A percentile compares a stretch with the other conserved stretches of the same genome.
These are phyloP conservation scores for Drosophila kurseongensis DNA, from an alignment of 1,140 invertebrate genomes.

Conservation along the genomic window DNA sequence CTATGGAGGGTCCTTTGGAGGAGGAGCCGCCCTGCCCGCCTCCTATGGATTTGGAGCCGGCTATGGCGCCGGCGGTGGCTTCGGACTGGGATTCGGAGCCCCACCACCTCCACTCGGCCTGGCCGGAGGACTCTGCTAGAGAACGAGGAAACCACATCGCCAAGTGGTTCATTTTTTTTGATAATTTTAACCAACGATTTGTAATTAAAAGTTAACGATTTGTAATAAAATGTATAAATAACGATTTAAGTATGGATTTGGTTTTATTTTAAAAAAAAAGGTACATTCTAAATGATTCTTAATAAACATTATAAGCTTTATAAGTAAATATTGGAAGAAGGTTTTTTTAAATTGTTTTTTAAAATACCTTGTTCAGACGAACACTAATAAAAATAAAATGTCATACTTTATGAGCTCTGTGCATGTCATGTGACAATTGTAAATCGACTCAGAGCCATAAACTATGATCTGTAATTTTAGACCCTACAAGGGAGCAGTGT, in stretches of 20 bases:
- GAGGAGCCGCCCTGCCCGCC: slow-evolving; percentile 30
- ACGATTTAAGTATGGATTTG: neutral
- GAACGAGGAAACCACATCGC: neutral
- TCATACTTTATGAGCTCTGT: no score
- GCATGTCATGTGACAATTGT: no score
- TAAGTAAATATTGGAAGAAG: no score
- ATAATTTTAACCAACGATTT: slow-evolving; percentile 32
- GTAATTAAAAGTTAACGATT: slow-evolving; percentile 26
- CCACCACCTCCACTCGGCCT: slow-evolving; percentile 44
- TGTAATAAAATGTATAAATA: slow-evolving; percentile 33
- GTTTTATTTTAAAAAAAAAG: neutral
- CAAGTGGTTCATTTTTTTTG: slow-evolving; percentile 22
- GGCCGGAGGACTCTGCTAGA: slow-evolving; percentile 42
- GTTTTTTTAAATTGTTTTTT: no score
- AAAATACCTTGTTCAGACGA: no score
- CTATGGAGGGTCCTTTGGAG: slow-evolving; percentile 15
- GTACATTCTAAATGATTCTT: no score
- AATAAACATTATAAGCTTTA: no score
- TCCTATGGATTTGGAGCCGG: slow-evolving; percentile 57
- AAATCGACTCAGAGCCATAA: no score
- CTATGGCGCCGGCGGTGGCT: slow-evolving; percentile 64
- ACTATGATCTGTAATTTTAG: no score
- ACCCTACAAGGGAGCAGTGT: no score
- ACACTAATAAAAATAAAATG: no score
- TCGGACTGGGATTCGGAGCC: slow-evolving; percentile 59